phyloP scores from a whole-genome alignment of 2,888 invertebrate species.

The Zaprionus lineosus region DNA sequence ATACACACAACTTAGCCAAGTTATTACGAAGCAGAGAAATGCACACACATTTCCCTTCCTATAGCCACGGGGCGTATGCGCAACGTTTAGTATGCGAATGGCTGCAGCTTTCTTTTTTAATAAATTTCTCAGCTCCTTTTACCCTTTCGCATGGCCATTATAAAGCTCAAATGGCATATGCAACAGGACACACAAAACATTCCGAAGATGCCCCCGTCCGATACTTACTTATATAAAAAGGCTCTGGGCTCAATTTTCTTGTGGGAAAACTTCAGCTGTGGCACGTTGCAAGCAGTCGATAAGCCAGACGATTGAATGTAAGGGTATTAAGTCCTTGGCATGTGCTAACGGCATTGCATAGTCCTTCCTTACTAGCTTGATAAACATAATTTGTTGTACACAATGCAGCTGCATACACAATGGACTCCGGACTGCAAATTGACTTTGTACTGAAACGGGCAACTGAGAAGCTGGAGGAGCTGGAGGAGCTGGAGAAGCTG shows the following conservation, averaged over 20 bases:
- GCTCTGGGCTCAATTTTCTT: too few relatives aligned
- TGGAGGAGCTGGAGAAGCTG: not conserved
- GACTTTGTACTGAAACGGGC: constrained; percentile 40
- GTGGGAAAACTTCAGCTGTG: too few relatives aligned
- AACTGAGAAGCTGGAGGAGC: not conserved
- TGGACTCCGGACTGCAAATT: constrained; percentile 42
- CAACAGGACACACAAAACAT: not conserved
- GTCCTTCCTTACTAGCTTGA: constrained; percentile 11
- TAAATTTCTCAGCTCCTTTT: constrained; percentile 23
- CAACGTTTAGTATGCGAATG: constrained; percentile 34
- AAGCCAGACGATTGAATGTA: not conserved
- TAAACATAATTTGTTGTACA: constrained; percentile 47
- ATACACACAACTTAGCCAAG: too few relatives aligned
- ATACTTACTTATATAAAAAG: too few relatives aligned
- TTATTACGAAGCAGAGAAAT: too few relatives aligned
- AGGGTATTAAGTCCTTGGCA: constrained; percentile 20
- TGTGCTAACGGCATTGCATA: not conserved
- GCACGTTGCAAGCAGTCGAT: too few relatives aligned
- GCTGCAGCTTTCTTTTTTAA: constrained; percentile 31
- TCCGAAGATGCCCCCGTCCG: not conserved
- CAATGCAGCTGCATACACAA: constrained; percentile 49
- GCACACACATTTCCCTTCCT: constrained; percentile 2
- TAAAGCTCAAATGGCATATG: not conserved
- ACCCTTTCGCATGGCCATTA: not conserved
- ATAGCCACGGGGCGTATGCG: constrained; percentile 31